A percentile compares a stretch with the other conserved stretches of the same genome.
These are phyloP conservation scores for Platycnemis pennipes DNA, from an alignment of 2,888 invertebrate species.

Conservation along the genomic window DNA sequence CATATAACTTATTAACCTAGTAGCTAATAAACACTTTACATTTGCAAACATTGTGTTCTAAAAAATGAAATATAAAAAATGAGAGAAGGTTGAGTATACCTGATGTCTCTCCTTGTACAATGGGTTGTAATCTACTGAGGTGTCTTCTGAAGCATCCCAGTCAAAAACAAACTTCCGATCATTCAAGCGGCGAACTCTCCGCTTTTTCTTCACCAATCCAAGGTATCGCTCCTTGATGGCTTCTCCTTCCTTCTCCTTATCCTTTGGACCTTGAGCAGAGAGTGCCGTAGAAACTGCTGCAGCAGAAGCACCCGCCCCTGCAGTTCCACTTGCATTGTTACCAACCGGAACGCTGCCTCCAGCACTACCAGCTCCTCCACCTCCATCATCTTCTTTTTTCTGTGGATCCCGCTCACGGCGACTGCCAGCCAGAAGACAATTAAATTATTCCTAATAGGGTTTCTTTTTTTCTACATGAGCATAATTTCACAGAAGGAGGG, in stretches of 20 bases:
- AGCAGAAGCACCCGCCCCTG: not conserved
- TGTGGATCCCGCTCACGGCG: conserved; percentile 77
- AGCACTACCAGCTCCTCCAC: conserved; percentile 30
- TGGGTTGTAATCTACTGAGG: conserved; percentile 97
- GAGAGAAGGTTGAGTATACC: conserved; percentile 73
- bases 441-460: conserved; percentile 41
- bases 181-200: conserved; percentile 94
- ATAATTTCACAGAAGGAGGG: no score
- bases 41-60: no score
- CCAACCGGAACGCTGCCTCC: not conserved
- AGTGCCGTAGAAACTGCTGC: not conserved
- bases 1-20: no score
- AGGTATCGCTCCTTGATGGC: conserved; percentile 98
- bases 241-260: conserved; percentile 95
- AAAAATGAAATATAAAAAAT: no score
- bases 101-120: conserved; percentile 98
- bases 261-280: conserved; percentile 81
- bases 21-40: no score
- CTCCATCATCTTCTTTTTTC: conserved; percentile 61
- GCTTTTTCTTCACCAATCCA: conserved; percentile 95
- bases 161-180: conserved; percentile 99
- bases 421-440: conserved; percentile 71
- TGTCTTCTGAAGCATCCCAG: conserved; percentile 99
- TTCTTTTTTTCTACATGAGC: no score
- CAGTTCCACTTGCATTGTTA: not conserved